Evolutionary conservation across 2,888 invertebrate genomes (phyloP).

Genomic region (Calameuta pallipes): DNA sequence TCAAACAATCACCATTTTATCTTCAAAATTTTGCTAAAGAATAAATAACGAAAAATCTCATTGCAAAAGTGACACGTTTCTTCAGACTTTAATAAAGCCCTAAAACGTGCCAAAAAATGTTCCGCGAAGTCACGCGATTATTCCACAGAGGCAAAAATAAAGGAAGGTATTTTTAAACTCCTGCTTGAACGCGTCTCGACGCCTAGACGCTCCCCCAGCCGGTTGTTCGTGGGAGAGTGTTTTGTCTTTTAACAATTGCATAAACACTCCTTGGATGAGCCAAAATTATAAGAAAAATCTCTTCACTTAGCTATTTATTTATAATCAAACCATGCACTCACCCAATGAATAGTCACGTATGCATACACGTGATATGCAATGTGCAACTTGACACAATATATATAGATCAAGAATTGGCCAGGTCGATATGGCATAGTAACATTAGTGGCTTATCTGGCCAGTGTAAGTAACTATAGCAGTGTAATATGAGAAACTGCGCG

Average conservation of each 20-base stretch:
- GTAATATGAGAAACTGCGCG: neutral
- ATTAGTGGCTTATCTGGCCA: neutral
- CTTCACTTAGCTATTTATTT: neutral
- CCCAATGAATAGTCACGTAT: too few relatives aligned
- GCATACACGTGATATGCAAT: too few relatives aligned
- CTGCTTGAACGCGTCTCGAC: neutral
- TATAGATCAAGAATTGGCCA: neutral
- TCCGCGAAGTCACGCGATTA: conserved; percentile 28
- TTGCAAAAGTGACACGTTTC: neutral
- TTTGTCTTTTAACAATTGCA: neutral
- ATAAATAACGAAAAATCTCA: neutral
- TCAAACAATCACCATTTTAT: neutral
- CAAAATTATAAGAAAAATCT: neutral
- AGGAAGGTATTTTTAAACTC: conserved; percentile 34
- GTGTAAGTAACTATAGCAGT: neutral
- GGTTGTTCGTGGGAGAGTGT: neutral
- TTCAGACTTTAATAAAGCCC: neutral
- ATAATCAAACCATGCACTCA: too few relatives aligned
- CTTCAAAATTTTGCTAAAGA: neutral
- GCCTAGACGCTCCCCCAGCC: neutral
- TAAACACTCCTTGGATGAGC: neutral
- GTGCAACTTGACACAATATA: too few relatives aligned
- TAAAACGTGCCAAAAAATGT: neutral
- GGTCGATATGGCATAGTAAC: neutral
- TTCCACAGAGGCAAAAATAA: conserved; percentile 29